Evolutionary conservation across 23 tunicate genomes (phyloP), one percentile per base, ranked within the genome.

Genomic region (Styela plicata): DNA sequence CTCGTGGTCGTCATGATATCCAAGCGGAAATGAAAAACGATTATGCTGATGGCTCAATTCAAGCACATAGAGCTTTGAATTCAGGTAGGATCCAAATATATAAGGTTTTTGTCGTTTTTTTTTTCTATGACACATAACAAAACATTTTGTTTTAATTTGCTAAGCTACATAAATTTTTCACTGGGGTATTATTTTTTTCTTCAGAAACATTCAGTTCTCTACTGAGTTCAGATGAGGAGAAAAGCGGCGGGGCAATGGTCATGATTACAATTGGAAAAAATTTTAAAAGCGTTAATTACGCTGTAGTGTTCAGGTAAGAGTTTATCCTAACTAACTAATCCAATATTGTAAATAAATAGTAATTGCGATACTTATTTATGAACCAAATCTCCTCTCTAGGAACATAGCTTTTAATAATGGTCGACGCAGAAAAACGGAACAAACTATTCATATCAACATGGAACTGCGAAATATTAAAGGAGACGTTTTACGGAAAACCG

Each of bases 141-240:
- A 64, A 80, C 19, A 26, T 52, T 24, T 73, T 69, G 19, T 19
- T n/a, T 33, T 21, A 36, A 13, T 24, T 32, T n/a, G n/a, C n/a
- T n/a, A n/a, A n/a, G n/a, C n/a, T n/a, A n/a, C n/a, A n/a, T n/a
- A n/a, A n/a, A n/a, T n/a, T n/a, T n/a, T n/a, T n/a, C n/a, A n/a
- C n/a, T n/a, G n/a, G n/a, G n/a, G n/a, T n/a, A n/a, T n/a, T n/a
- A n/a, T 37, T 22, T 24, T 21, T 23, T 28, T 82, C 70, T 70
- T 13, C 84, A 90, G 96, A 90, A 76, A 90, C 96, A 0, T 90
- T 90, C 73, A 85, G 89, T 75, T 85, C 96, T 3, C 24, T 82
- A 26, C 74, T 90, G 36, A 73, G 78, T 44, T 18, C 64, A 0
- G 29, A 80, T 34, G 80, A 21, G 67, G 86, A 80, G 26, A 83